Evolutionary conservation across 1,140 invertebrate species (phyloP).

Genomic region (Anastatus disparis): DNA sequence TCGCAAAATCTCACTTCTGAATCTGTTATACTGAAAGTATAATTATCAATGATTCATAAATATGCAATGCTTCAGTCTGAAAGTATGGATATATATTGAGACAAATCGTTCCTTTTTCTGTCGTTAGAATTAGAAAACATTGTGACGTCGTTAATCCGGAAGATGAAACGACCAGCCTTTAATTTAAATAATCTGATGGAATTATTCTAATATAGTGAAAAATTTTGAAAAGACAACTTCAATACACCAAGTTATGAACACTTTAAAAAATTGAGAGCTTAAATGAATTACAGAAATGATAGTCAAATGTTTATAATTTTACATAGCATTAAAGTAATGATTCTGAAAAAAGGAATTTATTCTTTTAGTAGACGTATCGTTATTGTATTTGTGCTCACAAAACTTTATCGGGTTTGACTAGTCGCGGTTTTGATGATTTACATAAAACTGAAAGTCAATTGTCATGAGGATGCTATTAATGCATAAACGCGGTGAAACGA

Average conservation of each 20-base stretch:
- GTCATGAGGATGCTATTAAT: conserved; percentile 57
- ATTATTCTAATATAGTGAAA: too few species aligned
- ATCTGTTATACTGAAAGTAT: conserved; percentile 32
- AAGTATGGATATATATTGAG: conserved; percentile 20
- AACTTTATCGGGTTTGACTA: conserved; percentile 61
- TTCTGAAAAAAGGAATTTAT: conserved; percentile 32
- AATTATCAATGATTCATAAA: conserved; percentile 26
- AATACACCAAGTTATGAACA: too few species aligned
- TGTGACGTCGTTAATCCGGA: background rate
- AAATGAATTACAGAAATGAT: conserved; percentile 23
- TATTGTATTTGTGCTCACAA: conserved; percentile 62
- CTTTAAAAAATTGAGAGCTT: conserved; percentile 8
- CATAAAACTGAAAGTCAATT: conserved; percentile 54
- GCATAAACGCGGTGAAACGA: conserved; percentile 5
- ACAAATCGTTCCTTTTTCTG: conserved; percentile 16
- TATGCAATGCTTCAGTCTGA: conserved; percentile 36
- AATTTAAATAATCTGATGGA: conserved; percentile 1
- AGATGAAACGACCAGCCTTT: conserved; percentile 23
- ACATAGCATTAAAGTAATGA: conserved; percentile 27
- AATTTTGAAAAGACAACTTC: too few species aligned
- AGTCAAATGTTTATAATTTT: conserved; percentile 14
- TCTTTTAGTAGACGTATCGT: conserved; percentile 36
- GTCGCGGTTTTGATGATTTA: conserved; percentile 58
- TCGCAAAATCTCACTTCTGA: conserved; percentile 32
- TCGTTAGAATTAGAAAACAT: conserved; percentile 9